A percentile compares a stretch with the other conserved stretches of the same genome.
phyloP scores from a whole-genome alignment of 2,113 vertebrate genomes.

The Scartelaos histophorus region DNA sequence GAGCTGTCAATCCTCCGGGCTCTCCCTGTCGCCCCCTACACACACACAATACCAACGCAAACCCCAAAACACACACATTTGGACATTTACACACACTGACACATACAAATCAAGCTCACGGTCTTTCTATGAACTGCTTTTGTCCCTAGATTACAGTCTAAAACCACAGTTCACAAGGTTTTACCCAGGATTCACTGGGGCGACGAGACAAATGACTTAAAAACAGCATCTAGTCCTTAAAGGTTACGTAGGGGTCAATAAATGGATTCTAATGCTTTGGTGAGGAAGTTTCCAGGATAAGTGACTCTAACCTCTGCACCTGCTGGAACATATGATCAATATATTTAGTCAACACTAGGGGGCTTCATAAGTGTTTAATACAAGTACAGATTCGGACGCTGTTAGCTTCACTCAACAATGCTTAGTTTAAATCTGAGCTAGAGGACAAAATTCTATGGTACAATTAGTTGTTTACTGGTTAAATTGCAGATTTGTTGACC shows the following conservation, averaged over 20 bases:
- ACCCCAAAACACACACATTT: constrained; percentile 1
- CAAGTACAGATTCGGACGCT: constrained; percentile 1
- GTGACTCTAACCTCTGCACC: constrained; percentile 45
- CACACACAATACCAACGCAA: constrained; percentile 1
- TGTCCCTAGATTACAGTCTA: constrained; percentile 20
- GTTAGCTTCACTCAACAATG: neutral
- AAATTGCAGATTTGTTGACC: too few relatives aligned
- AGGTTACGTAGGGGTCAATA: constrained; percentile 43
- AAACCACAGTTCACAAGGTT: constrained; percentile 23
- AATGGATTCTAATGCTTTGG: constrained; percentile 69
- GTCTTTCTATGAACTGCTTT: constrained; percentile 58
- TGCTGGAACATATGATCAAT: constrained; percentile 56
- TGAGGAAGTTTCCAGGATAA: constrained; percentile 20
- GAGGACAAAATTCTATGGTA: too few relatives aligned
- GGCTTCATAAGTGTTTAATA: constrained; percentile 47
- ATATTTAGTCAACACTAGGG: constrained; percentile 50
- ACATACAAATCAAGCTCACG: constrained; percentile 23
- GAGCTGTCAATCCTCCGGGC: constrained; percentile 97
- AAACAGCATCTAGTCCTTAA: constrained; percentile 3
- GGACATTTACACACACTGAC: constrained; percentile 10
- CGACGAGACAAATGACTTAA: neutral
- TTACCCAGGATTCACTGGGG: constrained; percentile 26
- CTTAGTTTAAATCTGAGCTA: too few relatives aligned
- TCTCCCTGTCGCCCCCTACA: constrained; percentile 81
- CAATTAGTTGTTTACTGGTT: too few relatives aligned